Base-by-base conservation (phyloP, 2,113 vertebrate species). In the Donacobius atricapilla region DNA sequence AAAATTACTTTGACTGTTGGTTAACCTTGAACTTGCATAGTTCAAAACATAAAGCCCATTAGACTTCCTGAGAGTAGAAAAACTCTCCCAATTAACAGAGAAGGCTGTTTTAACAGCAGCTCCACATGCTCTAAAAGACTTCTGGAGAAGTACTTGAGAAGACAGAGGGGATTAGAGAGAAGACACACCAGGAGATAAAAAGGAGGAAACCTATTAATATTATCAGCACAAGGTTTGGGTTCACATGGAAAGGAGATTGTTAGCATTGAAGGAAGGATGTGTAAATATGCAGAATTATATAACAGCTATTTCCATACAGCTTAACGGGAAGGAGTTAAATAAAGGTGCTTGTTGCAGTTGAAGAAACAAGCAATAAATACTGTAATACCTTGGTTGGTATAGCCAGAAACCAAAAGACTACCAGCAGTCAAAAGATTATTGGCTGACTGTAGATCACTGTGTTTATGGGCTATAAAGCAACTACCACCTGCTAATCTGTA, bases 1-100 rank as follows among this genome's bases (percentile, higher is more conserved):
- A 58, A 42, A 78, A 44, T 44, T 71, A 66, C 40, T 84, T 64
- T 33, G 56, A 65, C 69, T 68, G 48, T 9, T 51, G 15, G 33
- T 44, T 78, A 40, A 81, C 23, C 22, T 40, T 44, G 44, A 87
- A 82, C 0, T 1, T 4, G 1, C n/a, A 22, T 0, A 1, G 37
- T 37, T 89, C 70, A 76, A 72, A 68, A 37, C 37, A 31, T 20
- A 50, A 84, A 57, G 61, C 56, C 8, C 10, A 66, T 14, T 14
- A 53, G 16, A 17, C 64, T 39, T 42, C n/a, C 56, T 37, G 37
- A 72, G 19, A 73, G 30, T 31, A 83, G 45, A 72, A 91, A 51
- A 42, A 31, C 27, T 53, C 35, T 31, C 17, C 18, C 25, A 68
- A 28, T 20, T 39, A 64, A 35, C 15, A 76, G 30, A 88, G 21